Conservation (phyloP, 2,113 vertebrate genomes). For the Psittacula cyanocephala region DNA sequence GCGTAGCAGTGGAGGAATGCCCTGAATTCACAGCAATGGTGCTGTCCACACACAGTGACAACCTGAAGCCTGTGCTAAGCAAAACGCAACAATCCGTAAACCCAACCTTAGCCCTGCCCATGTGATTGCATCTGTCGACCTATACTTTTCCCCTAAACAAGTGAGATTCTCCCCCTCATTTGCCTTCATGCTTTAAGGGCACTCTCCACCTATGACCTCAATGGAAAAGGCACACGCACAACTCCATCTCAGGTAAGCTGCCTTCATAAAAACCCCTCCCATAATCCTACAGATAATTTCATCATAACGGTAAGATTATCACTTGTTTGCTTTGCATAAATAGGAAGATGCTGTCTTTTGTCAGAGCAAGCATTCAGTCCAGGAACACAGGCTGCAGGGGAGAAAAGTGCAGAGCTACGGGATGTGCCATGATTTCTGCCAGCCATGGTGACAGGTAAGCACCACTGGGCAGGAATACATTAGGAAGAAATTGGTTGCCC, state of each 20-base stretch:
- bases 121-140: not conserved
- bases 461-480: not conserved
- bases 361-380: not conserved
- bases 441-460: not conserved
- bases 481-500: not conserved
- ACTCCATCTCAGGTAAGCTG: not conserved
- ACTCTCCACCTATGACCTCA: accelerated
- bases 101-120: too few species aligned
- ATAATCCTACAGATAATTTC: not conserved
- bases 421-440: not conserved
- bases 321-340: not conserved
- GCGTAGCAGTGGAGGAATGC: not conserved
- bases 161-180: not conserved
- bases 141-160: not conserved
- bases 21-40: not conserved
- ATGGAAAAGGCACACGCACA: not conserved
- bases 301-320: not conserved
- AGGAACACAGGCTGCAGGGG: not conserved
- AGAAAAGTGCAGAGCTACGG: not conserved
- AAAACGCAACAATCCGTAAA: accelerated
- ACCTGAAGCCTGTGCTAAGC: not conserved
- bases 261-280: not conserved
- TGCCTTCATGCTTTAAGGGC: not conserved
- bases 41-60: accelerated
- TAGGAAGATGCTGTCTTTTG: not conserved